Conservation (phyloP, 2,888 invertebrate genomes). For the Oegoconia quadripuncta region DNA sequence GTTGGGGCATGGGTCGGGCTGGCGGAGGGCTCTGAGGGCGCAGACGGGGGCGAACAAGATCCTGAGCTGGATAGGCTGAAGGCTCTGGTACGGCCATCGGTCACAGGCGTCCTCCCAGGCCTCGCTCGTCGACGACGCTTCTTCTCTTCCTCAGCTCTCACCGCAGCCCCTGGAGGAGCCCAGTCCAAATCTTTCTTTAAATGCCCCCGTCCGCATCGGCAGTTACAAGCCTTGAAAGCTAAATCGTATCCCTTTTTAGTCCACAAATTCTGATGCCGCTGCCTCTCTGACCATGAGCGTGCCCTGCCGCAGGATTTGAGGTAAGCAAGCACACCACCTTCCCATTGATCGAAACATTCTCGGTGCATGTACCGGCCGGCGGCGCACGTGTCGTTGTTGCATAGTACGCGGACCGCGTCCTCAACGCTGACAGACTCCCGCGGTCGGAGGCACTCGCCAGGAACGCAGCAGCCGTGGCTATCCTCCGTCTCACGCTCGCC, state of each 20-base stretch:
- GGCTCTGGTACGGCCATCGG: slow-evolving; percentile 82
- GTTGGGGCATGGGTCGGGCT: slow-evolving; percentile 83
- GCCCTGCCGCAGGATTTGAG: slow-evolving; percentile 95
- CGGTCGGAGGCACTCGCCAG: slow-evolving; percentile 89
- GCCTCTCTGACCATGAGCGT: slow-evolving; percentile 96
- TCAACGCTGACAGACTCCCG: slow-evolving; percentile 82
- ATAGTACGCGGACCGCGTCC: slow-evolving; percentile 92
- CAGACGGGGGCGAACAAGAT: slow-evolving; percentile 89
- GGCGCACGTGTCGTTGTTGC: slow-evolving; percentile 96
- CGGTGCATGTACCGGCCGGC: slow-evolving; percentile 96
- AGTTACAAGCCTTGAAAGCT: slow-evolving; percentile 96
- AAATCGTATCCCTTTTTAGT: slow-evolving; percentile 98
- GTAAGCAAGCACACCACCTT: slow-evolving; percentile 91
- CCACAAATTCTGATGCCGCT: slow-evolving; percentile 97
- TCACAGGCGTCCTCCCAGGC: slow-evolving; percentile 52
- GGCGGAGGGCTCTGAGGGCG: slow-evolving; percentile 86
- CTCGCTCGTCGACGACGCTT: slow-evolving; percentile 64
- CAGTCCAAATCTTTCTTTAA: slow-evolving; percentile 97
- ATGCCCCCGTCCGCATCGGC: slow-evolving; percentile 95
- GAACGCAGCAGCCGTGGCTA: slow-evolving; percentile 87
- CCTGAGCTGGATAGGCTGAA: slow-evolving; percentile 89
- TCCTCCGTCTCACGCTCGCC: slow-evolving; percentile 72
- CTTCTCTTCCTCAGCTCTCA: slow-evolving; percentile 69
- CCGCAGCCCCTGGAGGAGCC: slow-evolving; percentile 84
- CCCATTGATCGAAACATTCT: slow-evolving; percentile 97